Evolutionary conservation across 2,888 invertebrate species (phyloP), one percentile per base, ranked within the genome.

Genomic region (Leptinotarsa haldemani): DNA sequence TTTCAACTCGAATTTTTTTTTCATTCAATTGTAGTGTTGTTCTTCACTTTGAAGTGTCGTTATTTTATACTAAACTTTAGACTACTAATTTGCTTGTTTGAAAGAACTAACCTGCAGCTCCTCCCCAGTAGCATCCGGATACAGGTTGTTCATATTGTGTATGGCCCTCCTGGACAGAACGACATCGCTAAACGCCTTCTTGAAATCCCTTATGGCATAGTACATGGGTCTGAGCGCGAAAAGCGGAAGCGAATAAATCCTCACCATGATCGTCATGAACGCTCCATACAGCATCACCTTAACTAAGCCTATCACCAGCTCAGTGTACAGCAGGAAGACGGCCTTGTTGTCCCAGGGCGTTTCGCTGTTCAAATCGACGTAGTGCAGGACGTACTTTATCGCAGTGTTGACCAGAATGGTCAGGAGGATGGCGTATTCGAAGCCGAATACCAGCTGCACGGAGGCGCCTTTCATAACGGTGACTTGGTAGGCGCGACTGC

Each of bases 341-440:
- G 99, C 98, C 88, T 99, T 99, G 87, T 97, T 97, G 87, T 99
- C 99, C 99, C 99, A 99, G 0, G 98, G 98, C 64, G 95, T 95
- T 85, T 99, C 97, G 88, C 94, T 94, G 84, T 94, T 93, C 5
- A 97, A 90, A 85, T 98, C 97, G 76, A 97, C 92, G 3, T 95
- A 93, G 86, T 98, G 97, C 9, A 96, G 88, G 25, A 94, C 89
- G 86, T 97, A 97, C 86, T 99, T 99, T 78, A 98, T 95, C 67
- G 94, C 90, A 74, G 97, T 97, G 88, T 98, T 98, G 70, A 95
- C 90, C 48, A 97, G 94, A 86, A 97, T 95, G 5, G 98, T 98
- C 72, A 98, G 90, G 67, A 99, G 90, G 85, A 99, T 97, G 77
- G 98, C 98, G 89, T 99, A 99, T 90, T 99, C 99, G 89, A 99